Conservation (phyloP, 2,888 invertebrate genomes). For the Fragum fragum region DNA sequence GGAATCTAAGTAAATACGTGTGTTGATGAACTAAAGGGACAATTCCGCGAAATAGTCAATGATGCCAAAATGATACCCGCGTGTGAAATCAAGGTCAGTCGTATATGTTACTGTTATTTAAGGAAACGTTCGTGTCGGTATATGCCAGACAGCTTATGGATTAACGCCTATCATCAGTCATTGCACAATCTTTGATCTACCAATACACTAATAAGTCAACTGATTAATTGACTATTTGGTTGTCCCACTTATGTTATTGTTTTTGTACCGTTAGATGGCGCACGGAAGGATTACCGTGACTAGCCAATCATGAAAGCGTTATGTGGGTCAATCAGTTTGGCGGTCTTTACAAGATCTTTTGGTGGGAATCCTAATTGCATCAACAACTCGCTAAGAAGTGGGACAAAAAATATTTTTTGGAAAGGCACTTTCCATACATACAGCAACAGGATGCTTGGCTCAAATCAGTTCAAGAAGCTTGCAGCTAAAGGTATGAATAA, state of each 20-base stretch:
- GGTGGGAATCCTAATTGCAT: slow-evolving; percentile 69
- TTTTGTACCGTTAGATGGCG: slow-evolving; percentile 53
- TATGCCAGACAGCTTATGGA: no score
- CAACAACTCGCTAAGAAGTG: slow-evolving; percentile 38
- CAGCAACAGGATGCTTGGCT: slow-evolving; percentile 68
- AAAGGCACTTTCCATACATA: slow-evolving; percentile 30
- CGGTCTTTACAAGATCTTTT: slow-evolving; percentile 73
- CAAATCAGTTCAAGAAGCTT: slow-evolving; percentile 68
- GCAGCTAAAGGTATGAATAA: slow-evolving; percentile 67
- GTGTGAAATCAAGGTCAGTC: no score
- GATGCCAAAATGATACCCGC: no score
- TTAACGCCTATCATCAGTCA: no score
- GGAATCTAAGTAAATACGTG: no score
- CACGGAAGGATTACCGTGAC: slow-evolving; percentile 7
- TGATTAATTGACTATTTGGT: not conserved
- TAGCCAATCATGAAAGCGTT: slow-evolving; percentile 63
- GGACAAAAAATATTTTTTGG: slow-evolving; percentile 57
- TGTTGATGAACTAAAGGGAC: no score
- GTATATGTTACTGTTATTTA: no score
- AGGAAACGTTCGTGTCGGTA: no score
- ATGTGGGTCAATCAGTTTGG: slow-evolving; percentile 53
- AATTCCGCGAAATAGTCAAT: no score
- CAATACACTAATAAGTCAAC: no score
- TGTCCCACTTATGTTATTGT: not conserved
- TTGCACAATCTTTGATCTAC: no score